phyloP scores from a whole-genome alignment of 2,797 vertebrate genomes.

The Carcharodon carcharias region DNA sequence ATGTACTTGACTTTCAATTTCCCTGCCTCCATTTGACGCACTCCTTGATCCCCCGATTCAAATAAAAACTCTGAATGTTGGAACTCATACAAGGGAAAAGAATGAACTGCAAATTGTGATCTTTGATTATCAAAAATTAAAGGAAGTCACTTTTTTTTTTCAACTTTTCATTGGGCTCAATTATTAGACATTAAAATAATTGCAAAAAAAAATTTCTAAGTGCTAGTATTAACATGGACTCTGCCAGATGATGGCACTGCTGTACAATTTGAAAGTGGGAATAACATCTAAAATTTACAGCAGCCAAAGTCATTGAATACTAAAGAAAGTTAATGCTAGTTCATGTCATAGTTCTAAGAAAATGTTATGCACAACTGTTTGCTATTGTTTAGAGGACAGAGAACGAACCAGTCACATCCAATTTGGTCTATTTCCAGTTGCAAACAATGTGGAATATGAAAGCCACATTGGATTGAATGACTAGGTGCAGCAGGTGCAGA shows the following conservation, averaged over 20 bases:
- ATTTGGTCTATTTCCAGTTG: constrained; percentile 36
- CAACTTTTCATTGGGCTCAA: not conserved
- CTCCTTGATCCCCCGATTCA: not conserved
- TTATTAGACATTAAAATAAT: not conserved
- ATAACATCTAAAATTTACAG: constrained; percentile 23
- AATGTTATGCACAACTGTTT: constrained; percentile 26
- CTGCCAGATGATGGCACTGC: constrained; percentile 36
- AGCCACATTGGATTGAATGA: constrained; percentile 29
- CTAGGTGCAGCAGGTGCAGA: constrained; percentile 34
- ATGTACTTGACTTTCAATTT: not conserved
- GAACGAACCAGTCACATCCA: constrained; percentile 29
- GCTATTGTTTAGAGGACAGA: constrained; percentile 33
- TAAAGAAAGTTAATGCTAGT: constrained; percentile 31
- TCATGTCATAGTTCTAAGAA: constrained; percentile 35
- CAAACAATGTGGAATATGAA: constrained; percentile 30
- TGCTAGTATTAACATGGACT: not conserved
- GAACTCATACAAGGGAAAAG: not conserved
- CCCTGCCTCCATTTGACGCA: not conserved
- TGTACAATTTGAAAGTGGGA: constrained; percentile 2
- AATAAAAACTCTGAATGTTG: not conserved
- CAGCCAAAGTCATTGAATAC: not conserved
- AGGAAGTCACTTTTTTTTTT: not conserved
- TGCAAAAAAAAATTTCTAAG: not conserved
- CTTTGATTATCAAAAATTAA: not conserved
- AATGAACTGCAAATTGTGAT: not conserved